Base-by-base conservation (phyloP, 2,888 invertebrate genomes). In the Gasteruption jaculator region DNA sequence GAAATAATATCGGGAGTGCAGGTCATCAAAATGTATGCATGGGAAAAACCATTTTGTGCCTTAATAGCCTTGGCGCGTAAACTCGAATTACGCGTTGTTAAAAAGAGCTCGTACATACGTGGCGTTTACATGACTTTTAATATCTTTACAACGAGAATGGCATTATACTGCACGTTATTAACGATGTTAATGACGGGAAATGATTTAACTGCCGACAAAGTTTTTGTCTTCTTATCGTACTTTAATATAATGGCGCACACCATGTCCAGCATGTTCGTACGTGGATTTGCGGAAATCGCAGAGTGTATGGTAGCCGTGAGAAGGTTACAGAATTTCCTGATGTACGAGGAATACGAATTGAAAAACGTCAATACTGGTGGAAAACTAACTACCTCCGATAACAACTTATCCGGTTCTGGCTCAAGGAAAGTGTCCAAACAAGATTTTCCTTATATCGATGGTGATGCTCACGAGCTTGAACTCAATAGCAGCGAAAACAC, bases 1-100 rank as follows among this genome's bases (percentile, higher is more conserved):
- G 89, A 87, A 69, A 82, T 86, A 33, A 79, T 86, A 21, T 76
- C 78, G 1, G 85, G 83, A 0, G 85, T 87, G 52, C 77, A 82
- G 58, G 82, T 86, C 2, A 84, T 86, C 52, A 87, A 86, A 65
- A 85, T 86, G 85, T 86, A 85, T 59, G 82, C 85, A 1, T 86
- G 86, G 79, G 86, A 87, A 59, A 79, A 77, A 48, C 82, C 85
- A 0, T 86, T 86, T 57, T 79, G 80, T 31, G 74, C 77, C 22
- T 58, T 84, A 31, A 76, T 86, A 1, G 76, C 74, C 34, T 57
- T 76, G 5, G 76, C 83, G 1, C 69, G 86, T 60, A 76, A 75
- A 18, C 50, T 68, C 11, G 73, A 73, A 45, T 45, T 80, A 35
- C 74, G 71, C 46, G 75, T 82, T 50, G 77, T 85, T 0, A 76